These are phyloP conservation scores for Pristiophorus japonicus DNA, from an alignment of 2,113 vertebrate genomes.

Conservation along the genomic window DNA sequence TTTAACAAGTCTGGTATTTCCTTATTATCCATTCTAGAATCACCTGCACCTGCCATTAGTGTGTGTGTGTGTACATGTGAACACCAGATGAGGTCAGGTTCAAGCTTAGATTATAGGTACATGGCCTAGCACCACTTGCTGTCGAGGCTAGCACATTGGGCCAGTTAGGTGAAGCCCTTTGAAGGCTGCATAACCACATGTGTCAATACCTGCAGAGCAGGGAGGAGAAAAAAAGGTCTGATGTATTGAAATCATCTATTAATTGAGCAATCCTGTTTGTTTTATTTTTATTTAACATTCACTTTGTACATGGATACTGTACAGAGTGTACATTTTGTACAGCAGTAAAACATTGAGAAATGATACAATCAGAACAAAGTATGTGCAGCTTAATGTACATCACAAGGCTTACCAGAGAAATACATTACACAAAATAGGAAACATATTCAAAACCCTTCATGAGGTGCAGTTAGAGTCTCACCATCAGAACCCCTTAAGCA, in stretches of 20 bases:
- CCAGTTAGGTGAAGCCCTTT: not conserved
- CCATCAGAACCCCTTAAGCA: not conserved
- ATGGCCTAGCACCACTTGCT: not conserved
- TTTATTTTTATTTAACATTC: conserved; percentile 31
- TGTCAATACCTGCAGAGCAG: not conserved
- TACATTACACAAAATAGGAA: conserved; percentile 34
- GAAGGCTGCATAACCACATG: not conserved
- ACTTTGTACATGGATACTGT: conserved; percentile 35
- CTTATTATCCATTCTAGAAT: not conserved
- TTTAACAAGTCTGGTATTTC: not conserved
- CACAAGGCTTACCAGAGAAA: conserved; percentile 25
- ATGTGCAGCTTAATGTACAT: conserved; percentile 28
- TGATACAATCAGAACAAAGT: conserved; percentile 33
- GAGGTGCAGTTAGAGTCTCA: conserved; percentile 9
- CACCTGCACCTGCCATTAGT: not conserved
- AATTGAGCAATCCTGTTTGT: not conserved
- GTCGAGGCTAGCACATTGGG: not conserved
- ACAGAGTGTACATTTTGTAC: conserved; percentile 34
- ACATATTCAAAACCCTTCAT: conserved; percentile 30
- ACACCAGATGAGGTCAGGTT: not conserved
- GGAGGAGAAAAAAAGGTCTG: not conserved
- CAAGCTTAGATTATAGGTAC: not conserved
- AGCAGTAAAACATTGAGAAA: conserved; percentile 33
- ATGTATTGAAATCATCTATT: not conserved
- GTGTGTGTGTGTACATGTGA: not conserved